Evolutionary conservation across 2,888 invertebrate species (phyloP).

Genomic region (Thymelicus acteon): DNA sequence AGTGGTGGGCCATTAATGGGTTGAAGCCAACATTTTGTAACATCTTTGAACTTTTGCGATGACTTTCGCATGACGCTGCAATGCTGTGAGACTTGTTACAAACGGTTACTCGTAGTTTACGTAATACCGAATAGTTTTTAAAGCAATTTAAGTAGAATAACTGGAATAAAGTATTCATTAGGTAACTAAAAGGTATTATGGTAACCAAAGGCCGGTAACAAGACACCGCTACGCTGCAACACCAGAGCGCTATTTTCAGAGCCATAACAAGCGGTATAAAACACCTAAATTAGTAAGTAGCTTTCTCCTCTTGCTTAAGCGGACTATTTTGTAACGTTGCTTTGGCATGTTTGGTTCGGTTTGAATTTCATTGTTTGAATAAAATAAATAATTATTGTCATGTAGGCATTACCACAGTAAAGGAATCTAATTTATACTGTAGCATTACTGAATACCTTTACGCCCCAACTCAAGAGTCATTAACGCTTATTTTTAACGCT

Average conservation of each 20-base stretch:
- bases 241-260: slow-evolving; percentile 28
- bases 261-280: slow-evolving; percentile 19
- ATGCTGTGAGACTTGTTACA: no score
- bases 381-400: no score
- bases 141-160: not conserved
- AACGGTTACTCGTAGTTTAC: no score
- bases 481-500: no score
- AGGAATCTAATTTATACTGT: no score
- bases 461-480: no score
- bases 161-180: not conserved
- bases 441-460: no score
- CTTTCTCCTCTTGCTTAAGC: slow-evolving; percentile 37
- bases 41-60: no score
- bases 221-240: slow-evolving; percentile 16
- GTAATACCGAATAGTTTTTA: not conserved
- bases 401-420: no score
- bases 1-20: no score
- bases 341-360: not conserved
- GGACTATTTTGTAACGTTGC: not conserved
- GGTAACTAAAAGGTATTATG: not conserved
- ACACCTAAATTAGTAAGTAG: slow-evolving; percentile 19
- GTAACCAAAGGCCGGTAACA: slow-evolving; percentile 23
- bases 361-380: not conserved
- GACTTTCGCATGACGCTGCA: no score
- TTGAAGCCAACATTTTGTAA: no score